Conservation (phyloP, 2,113 vertebrate species). For the Percina caprodes region DNA sequence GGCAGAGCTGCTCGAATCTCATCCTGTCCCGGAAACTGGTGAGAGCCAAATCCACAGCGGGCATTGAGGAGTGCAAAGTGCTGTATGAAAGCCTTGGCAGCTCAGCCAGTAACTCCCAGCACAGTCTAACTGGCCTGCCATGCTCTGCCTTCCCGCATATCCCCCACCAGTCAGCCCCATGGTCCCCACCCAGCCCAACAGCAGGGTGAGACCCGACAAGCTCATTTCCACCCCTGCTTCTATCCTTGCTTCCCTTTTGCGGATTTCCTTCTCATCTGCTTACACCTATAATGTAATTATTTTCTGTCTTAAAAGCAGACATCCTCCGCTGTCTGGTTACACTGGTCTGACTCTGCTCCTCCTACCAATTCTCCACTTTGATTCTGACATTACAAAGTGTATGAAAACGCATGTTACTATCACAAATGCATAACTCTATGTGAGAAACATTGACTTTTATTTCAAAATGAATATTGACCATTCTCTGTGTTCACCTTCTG, state of each 20-base stretch:
- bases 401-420: no score
- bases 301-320: background rate
- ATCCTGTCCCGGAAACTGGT: slow-evolving; percentile 40
- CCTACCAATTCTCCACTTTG: no score
- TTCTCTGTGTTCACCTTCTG: no score
- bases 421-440: no score
- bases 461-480: no score
- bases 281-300: background rate
- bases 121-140: slow-evolving; percentile 58
- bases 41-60: slow-evolving; percentile 38
- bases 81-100: slow-evolving; percentile 71
- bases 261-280: background rate
- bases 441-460: no score
- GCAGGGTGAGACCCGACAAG: slow-evolving; percentile 76
- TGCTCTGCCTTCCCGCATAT: background rate
- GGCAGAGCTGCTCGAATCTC: background rate
- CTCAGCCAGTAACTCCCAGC: slow-evolving; percentile 80
- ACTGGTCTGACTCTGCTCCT: background rate
- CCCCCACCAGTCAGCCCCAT: slow-evolving; percentile 7
- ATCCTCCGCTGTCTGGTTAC: background rate
- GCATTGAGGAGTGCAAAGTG: slow-evolving; percentile 46
- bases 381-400: no score
- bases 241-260: background rate
- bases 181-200: background rate
- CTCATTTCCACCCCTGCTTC: slow-evolving; percentile 16